Evolutionary conservation across 2,113 vertebrate genomes (phyloP).

Genomic region (Sceloporus undulatus): DNA sequence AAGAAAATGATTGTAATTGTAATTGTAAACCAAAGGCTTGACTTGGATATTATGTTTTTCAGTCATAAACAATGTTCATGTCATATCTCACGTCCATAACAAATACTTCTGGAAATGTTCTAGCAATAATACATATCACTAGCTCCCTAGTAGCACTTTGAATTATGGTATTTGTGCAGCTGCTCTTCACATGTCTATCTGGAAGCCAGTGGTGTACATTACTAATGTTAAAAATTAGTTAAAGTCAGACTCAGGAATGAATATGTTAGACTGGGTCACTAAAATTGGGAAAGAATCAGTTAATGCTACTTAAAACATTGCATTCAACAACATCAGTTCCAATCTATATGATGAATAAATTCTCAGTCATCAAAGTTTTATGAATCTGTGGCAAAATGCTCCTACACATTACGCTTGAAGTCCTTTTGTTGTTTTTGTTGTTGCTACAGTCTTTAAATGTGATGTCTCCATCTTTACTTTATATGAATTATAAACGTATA

Average conservation of each 20-base stretch:
- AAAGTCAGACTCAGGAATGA: not conserved
- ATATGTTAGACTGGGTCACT: not conserved
- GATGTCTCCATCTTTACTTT: too few species aligned
- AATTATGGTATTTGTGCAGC: not conserved
- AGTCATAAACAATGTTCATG: not conserved
- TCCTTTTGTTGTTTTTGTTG: too few species aligned
- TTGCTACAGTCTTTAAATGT: too few species aligned
- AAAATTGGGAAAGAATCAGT: too few species aligned
- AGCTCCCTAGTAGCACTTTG: not conserved
- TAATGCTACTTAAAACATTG: too few species aligned
- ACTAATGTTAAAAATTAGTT: not conserved
- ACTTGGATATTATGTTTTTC: not conserved
- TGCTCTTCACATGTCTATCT: conserved; percentile 1
- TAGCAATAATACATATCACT: not conserved
- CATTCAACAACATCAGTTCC: too few species aligned
- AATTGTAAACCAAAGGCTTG: not conserved
- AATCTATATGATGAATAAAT: too few species aligned
- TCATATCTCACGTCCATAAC: not conserved
- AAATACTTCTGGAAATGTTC: not conserved
- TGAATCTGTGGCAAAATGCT: too few species aligned
- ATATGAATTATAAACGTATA: too few species aligned
- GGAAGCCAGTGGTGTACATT: not conserved
- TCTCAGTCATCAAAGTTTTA: too few species aligned
- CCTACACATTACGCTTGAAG: too few species aligned
- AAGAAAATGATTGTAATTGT: too few species aligned